Base-by-base conservation (phyloP, 2,113 vertebrate genomes). In the Hippocampus zosterae region DNA sequence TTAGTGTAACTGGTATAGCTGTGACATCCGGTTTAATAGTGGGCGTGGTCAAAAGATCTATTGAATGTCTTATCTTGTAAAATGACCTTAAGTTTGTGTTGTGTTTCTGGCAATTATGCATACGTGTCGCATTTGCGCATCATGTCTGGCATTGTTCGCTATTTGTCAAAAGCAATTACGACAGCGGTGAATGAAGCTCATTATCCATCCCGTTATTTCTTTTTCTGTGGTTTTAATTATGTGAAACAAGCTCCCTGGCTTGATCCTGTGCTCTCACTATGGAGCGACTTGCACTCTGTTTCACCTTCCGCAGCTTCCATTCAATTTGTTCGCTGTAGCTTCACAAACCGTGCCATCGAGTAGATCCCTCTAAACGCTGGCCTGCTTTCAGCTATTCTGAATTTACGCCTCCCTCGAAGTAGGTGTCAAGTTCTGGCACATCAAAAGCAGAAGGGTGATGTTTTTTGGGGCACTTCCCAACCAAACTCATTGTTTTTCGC, bases 121-220 rank as follows among this genome's bases (percentile, higher is more conserved):
- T 60, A 18, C 73, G 64, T 65, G 57, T 72, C 60, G 37, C 76
- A 76, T 76, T 61, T 71, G 82, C 80, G 72, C 74, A 76, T 79
- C 67, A 72, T 74, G 70, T 62, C 71, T 59, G 5, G 9, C 71
- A 72, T 83, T 84, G 81, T 83, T 84, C 65, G 76, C 73, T 67
- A 77, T 81, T 77, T 76, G 76, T 21, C 70, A 75, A 78, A 74
- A 46, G 69, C 81, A 85, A 89, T 88, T 85, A 79, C 63, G 62
- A 25, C 13, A 67, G 57, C 70, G 68, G 69, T 71, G 73, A 64
- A 53, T 55, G 72, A 74, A 74, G 75, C 76, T 80, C 84, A 74
- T 86, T 86, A 81, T 48, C 44, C 60, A 66, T 67, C 74, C 61
- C 67, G 18, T 79, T 44, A 71, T 74, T 80, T n/a, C n/a, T 72